Evolutionary conservation across 2,797 vertebrate species (phyloP).

Genomic region (Macropodus opercularis): DNA sequence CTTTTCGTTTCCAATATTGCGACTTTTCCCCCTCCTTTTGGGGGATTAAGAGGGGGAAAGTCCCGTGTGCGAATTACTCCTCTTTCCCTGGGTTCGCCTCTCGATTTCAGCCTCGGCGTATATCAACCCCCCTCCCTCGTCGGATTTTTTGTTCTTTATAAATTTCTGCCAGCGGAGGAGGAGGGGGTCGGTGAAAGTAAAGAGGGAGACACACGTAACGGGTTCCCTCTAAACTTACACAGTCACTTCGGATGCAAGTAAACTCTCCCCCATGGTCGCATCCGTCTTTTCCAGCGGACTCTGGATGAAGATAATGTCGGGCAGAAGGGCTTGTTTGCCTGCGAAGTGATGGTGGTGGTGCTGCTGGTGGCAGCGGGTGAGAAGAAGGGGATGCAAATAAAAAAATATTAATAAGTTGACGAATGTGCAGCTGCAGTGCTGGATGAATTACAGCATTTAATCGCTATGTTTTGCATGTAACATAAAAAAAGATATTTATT

Average conservation of each 20-base stretch:
- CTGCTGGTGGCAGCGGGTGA: conserved; percentile 66
- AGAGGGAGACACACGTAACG: conserved; percentile 78
- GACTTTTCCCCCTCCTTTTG: conserved; percentile 88
- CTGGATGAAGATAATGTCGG: conserved; percentile 79
- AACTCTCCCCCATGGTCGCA: conserved; percentile 69
- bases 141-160: conserved; percentile 87
- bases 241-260: conserved; percentile 69
- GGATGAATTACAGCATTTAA: conserved; percentile 4
- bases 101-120: conserved; percentile 86
- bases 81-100: conserved; percentile 87
- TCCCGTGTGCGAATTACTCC: conserved; percentile 84
- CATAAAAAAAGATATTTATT: conserved; percentile 6
- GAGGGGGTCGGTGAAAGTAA: conserved; percentile 78
- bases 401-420: conserved; percentile 32
- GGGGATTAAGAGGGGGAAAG: conserved; percentile 87
- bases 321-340: conserved; percentile 71
- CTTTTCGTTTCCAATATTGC: conserved; percentile 77
- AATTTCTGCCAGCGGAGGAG: conserved; percentile 85
- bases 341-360: conserved; percentile 73
- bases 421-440: conserved; percentile 28
- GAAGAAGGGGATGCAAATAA: conserved; percentile 55
- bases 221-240: conserved; percentile 77
- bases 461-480: neutral
- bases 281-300: conserved; percentile 77
- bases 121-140: conserved; percentile 83